Percentiles rank a stretch among this genome's conserved stretches.
Conservation (phyloP, 2,888 invertebrate species). For the Spialia ferax region DNA sequence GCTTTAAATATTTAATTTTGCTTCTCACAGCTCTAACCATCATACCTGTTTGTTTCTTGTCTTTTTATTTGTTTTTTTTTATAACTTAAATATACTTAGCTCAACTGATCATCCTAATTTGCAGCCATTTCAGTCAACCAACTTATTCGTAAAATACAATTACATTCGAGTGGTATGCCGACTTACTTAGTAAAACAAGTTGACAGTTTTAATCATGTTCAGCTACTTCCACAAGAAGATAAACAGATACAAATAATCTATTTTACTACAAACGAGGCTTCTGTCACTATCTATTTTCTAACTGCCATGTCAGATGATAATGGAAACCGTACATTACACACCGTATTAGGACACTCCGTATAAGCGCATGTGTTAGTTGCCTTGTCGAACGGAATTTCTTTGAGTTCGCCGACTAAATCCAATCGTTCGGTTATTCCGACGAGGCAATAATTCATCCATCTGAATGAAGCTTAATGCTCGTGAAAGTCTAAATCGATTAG, state of each 20-base stretch:
- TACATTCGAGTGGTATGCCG: too few relatives aligned
- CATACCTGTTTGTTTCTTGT: too few relatives aligned
- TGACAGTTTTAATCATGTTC: too few relatives aligned
- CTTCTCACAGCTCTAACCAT: too few relatives aligned
- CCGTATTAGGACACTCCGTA: constrained; percentile 37
- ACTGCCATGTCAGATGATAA: constrained; percentile 26
- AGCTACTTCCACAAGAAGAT: neutral
- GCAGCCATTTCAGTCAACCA: too few relatives aligned
- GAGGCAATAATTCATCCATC: constrained; percentile 54
- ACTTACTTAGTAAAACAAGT: too few relatives aligned
- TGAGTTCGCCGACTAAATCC: constrained; percentile 47
- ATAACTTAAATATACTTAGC: too few relatives aligned
- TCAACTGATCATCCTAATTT: too few relatives aligned
- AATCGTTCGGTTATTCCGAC: constrained; percentile 48
- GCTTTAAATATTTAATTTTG: too few relatives aligned
- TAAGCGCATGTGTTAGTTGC: constrained; percentile 24
- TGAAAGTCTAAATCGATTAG: constrained; percentile 64
- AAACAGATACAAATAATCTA: constrained; percentile 3
- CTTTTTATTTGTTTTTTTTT: too few relatives aligned
- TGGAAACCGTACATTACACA: constrained; percentile 33
- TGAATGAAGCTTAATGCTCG: constrained; percentile 53
- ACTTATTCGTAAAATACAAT: too few relatives aligned
- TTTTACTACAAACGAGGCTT: constrained; percentile 25
- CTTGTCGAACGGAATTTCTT: constrained; percentile 46
- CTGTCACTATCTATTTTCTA: constrained; percentile 20